phyloP scores from a whole-genome alignment of 2,888 invertebrate species.

The Standfussiana lucernea region DNA sequence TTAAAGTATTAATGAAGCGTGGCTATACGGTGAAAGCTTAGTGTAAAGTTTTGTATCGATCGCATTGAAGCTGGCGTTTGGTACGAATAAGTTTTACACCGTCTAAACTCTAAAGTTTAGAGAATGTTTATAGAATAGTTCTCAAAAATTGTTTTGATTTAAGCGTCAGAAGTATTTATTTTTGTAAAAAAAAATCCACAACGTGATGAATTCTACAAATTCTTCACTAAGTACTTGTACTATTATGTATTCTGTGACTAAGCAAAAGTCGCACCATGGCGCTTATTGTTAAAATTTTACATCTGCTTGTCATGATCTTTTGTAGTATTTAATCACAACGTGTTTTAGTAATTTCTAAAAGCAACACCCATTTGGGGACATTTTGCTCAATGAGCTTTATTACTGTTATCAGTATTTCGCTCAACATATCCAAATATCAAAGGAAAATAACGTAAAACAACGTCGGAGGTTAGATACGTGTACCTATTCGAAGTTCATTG shows the following conservation, averaged over 20 bases:
- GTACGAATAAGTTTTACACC: too few species aligned
- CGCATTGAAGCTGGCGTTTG: too few species aligned
- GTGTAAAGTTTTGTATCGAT: too few species aligned
- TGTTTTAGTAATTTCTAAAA: not conserved
- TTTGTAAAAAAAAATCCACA: too few species aligned
- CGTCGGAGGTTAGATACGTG: not conserved
- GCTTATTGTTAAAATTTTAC: not conserved
- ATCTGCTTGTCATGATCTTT: not conserved
- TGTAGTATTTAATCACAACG: not conserved
- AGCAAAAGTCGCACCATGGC: not conserved
- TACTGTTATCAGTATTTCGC: not conserved
- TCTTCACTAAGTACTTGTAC: too few species aligned
- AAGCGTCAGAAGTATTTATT: too few species aligned
- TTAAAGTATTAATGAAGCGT: too few species aligned
- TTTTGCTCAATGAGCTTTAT: not conserved
- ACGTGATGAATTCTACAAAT: not conserved
- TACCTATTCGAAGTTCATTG: conserved; percentile 39
- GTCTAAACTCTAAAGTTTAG: too few species aligned
- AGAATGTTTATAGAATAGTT: too few species aligned
- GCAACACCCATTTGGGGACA: not conserved
- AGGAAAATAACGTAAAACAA: conserved; percentile 8
- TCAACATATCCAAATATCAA: not conserved
- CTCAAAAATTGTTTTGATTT: too few species aligned
- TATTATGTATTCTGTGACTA: too few species aligned
- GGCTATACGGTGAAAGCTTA: too few species aligned